Evolutionary conservation across 2,888 invertebrate genomes (phyloP).

Genomic region (Caenorhabditis doughertyi): DNA sequence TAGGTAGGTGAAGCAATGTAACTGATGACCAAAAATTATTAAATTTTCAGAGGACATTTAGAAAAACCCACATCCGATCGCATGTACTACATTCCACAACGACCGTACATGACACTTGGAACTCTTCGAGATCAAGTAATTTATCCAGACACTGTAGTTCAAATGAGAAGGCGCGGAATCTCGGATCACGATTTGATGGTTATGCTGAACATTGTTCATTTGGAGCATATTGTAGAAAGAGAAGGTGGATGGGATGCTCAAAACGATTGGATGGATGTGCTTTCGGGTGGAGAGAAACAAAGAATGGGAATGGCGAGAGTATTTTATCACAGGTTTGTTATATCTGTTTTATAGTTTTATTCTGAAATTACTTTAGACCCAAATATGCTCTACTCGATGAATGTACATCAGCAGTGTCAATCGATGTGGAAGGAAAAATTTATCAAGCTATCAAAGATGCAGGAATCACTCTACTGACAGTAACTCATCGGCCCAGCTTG

Average conservation of each 20-base stretch:
- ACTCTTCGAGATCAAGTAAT: slow-evolving; percentile 93
- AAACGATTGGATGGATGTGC: slow-evolving; percentile 98
- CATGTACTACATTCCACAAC: slow-evolving; percentile 85
- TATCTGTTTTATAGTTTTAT: background rate
- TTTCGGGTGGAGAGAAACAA: slow-evolving; percentile 98
- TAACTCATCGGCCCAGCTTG: slow-evolving; percentile 95
- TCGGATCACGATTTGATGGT: slow-evolving; percentile 89
- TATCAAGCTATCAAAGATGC: slow-evolving; percentile 88
- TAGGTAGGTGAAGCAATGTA: slow-evolving; percentile 86
- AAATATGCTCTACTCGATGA: slow-evolving; percentile 99
- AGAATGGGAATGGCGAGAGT: slow-evolving; percentile 89
- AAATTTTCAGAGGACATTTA: slow-evolving; percentile 64
- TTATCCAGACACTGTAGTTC: slow-evolving; percentile 93
- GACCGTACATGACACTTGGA: slow-evolving; percentile 98
- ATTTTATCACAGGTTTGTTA: slow-evolving; percentile 83
- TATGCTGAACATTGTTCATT: slow-evolving; percentile 88
- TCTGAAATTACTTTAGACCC: slow-evolving; percentile 85
- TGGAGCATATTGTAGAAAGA: slow-evolving; percentile 85
- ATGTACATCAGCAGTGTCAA: slow-evolving; percentile 98
- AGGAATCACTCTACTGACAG: slow-evolving; percentile 94
- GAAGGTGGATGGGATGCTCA: slow-evolving; percentile 80
- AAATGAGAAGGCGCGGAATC: slow-evolving; percentile 88
- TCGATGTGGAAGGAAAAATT: slow-evolving; percentile 98
- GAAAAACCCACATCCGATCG: slow-evolving; percentile 80
- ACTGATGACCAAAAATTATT: background rate